phyloP scores from a whole-genome alignment of 1,140 invertebrate genomes.

The Metopolophium dirhodum region DNA sequence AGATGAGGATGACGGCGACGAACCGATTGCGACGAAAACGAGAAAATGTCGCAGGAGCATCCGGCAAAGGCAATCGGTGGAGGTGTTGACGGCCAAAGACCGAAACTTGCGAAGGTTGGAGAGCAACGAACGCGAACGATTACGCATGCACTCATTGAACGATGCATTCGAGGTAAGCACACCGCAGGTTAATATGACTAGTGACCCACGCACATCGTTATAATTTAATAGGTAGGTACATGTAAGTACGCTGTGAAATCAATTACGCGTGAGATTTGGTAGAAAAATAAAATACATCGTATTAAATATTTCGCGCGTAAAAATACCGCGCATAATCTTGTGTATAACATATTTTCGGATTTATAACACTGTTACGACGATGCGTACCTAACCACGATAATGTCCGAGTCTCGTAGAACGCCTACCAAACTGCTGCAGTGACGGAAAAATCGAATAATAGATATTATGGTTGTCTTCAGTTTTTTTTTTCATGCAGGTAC shows the following conservation, averaged over 20 bases:
- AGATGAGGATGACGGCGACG: background rate
- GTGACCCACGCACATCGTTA: background rate
- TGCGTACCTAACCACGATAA: background rate
- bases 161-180: conserved; percentile 79
- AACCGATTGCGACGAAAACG: background rate
- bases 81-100: conserved; percentile 75
- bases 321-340: background rate
- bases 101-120: conserved; percentile 81
- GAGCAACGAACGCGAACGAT: conserved; percentile 85
- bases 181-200: background rate
- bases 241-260: background rate
- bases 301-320: background rate
- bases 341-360: background rate
- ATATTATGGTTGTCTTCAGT: background rate
- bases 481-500: background rate
- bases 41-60: conserved; percentile 33
- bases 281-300: background rate
- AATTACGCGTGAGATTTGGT: background rate
- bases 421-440: background rate
- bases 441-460: background rate
- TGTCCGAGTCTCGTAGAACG: background rate
- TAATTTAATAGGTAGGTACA: background rate
- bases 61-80: conserved; percentile 69
- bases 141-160: conserved; percentile 88
- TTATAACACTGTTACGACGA: background rate